These are phyloP conservation scores for Pithys albifrons DNA, from an alignment of 2,113 vertebrate species.

Conservation along the genomic window DNA sequence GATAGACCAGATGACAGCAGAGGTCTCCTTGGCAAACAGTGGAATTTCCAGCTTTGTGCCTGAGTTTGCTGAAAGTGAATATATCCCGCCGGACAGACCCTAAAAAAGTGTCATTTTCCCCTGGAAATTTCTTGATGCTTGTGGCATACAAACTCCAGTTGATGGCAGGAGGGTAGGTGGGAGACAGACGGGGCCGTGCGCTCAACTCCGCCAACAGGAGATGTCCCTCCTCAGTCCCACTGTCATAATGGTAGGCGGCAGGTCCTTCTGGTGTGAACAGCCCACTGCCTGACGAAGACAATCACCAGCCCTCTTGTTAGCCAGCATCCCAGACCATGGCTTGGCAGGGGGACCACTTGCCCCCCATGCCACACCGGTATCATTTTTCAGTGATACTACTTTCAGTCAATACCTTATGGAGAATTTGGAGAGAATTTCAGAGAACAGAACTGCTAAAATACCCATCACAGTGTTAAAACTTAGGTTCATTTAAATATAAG, in stretches of 20 bases:
- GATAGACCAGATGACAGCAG: slow-evolving; percentile 71
- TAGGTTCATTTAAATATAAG: background rate
- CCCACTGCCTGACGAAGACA: slow-evolving; percentile 63
- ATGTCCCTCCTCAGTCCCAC: slow-evolving; percentile 38
- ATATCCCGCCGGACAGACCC: slow-evolving; percentile 63
- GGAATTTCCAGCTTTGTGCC: slow-evolving; percentile 32
- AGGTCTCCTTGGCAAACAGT: slow-evolving; percentile 73
- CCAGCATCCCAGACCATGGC: fast-evolving
- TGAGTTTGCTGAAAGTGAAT: slow-evolving; percentile 69
- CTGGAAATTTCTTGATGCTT: background rate
- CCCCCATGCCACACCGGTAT: fast-evolving
- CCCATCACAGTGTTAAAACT: background rate
- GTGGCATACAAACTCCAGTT: slow-evolving; percentile 62
- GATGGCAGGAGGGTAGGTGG: background rate
- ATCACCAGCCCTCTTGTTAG: background rate
- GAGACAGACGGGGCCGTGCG: background rate
- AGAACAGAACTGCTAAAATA: background rate
- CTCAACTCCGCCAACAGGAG: slow-evolving; percentile 63
- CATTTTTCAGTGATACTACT: fast-evolving
- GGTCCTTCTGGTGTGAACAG: slow-evolving; percentile 46
- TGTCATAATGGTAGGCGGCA: slow-evolving; percentile 56
- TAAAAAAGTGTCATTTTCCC: background rate
- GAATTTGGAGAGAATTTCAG: background rate
- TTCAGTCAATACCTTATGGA: fast-evolving
- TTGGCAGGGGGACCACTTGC: fast-evolving